phyloP scores from a whole-genome alignment of 2,113 vertebrate genomes.

The Halichoerus grypus region DNA sequence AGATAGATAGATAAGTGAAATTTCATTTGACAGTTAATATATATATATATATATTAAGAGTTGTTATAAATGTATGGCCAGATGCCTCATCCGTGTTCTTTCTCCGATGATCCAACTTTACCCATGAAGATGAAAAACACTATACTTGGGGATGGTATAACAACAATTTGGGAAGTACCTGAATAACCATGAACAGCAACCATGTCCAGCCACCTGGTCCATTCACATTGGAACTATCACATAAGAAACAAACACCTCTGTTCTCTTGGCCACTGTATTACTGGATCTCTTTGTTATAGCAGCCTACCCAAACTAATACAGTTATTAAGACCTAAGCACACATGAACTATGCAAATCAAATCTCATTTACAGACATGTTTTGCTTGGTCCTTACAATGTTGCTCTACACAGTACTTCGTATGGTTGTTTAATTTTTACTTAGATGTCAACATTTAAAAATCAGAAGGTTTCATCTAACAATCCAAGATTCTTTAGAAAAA shows the following conservation, averaged over 20 bases:
- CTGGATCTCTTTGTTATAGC: not conserved
- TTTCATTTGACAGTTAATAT: too few relatives aligned
- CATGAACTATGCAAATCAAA: not conserved
- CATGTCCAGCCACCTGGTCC: not conserved
- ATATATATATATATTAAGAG: not conserved
- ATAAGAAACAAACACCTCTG: not conserved
- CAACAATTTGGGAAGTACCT: not conserved
- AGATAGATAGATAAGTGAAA: too few relatives aligned
- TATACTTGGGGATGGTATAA: not conserved
- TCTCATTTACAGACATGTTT: not conserved
- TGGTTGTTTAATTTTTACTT: slow-evolving; percentile 43
- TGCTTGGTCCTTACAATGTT: not conserved
- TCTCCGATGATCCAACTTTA: not conserved
- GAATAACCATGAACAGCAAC: not conserved
- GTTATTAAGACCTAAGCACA: not conserved
- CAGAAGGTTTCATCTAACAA: not conserved
- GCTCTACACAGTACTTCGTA: not conserved
- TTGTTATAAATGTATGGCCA: not conserved
- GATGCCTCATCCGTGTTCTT: not conserved
- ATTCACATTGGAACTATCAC: not conserved
- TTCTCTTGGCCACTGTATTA: not conserved
- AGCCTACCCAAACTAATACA: not conserved
- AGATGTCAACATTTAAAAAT: slow-evolving; percentile 19
- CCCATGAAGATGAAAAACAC: not conserved
- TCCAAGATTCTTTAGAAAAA: not conserved